Conservation (phyloP, 2,113 vertebrate genomes). For the Cyprinus carpio region DNA sequence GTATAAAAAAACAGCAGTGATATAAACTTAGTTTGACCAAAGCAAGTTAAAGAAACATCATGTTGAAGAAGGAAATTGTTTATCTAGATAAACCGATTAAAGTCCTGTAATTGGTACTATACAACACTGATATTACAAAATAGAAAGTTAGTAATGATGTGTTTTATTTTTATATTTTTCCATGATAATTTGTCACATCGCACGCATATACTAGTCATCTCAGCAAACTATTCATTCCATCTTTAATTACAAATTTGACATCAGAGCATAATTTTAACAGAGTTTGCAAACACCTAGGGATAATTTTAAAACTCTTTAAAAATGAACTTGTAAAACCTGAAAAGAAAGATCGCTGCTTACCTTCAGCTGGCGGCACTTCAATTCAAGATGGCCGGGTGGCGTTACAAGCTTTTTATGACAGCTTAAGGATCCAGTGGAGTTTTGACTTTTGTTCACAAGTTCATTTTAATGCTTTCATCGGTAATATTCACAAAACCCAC, state of each 20-base stretch:
- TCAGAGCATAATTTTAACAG: constrained; percentile 5
- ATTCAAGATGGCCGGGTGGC: background rate
- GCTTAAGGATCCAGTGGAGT: background rate
- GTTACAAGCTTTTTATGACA: background rate
- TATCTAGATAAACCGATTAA: background rate
- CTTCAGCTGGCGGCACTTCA: background rate
- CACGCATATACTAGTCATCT: background rate
- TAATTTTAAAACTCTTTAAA: background rate
- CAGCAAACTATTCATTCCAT: background rate
- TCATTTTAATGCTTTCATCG: background rate
- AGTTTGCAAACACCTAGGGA: background rate
- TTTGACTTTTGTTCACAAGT: background rate
- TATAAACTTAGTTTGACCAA: background rate
- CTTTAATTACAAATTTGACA: background rate
- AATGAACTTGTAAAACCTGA: background rate
- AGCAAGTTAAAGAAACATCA: too few relatives aligned
- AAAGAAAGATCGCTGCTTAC: background rate
- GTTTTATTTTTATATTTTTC: too few relatives aligned
- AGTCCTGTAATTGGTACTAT: background rate
- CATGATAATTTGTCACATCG: too few relatives aligned
- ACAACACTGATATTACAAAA: background rate
- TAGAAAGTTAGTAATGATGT: background rate
- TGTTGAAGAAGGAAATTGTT: background rate
- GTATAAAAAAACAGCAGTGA: background rate
- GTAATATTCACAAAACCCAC: background rate